phyloP scores from a whole-genome alignment of 2,113 vertebrate species.

The Sinocyclocheilus maitianheensis region DNA sequence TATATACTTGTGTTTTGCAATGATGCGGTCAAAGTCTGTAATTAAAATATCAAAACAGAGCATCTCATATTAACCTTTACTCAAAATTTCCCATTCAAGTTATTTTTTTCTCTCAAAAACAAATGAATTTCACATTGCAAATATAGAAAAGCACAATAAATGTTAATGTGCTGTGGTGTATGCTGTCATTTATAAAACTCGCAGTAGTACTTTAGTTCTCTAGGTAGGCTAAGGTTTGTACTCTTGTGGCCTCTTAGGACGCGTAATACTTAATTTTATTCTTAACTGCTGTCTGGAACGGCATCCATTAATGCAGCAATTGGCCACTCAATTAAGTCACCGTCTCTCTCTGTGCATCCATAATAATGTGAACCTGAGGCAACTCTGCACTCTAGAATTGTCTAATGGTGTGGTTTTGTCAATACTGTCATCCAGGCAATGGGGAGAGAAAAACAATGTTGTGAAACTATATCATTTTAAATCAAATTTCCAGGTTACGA shows the following conservation, averaged over 20 bases:
- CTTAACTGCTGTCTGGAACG: neutral
- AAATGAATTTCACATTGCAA: neutral
- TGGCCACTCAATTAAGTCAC: constrained; percentile 22
- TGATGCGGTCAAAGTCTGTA: neutral
- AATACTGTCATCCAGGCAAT: neutral
- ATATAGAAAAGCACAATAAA: neutral
- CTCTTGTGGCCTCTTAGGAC: neutral
- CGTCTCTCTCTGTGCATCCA: constrained; percentile 2
- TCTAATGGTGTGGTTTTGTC: constrained; percentile 16
- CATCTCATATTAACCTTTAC: neutral
- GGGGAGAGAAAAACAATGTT: neutral
- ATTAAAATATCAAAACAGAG: neutral
- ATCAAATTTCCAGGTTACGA: neutral
- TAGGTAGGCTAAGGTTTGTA: neutral
- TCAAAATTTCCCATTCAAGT: neutral
- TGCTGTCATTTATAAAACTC: neutral
- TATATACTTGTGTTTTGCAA: neutral
- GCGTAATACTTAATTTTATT: constrained; percentile 3
- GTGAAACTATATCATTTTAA: neutral
- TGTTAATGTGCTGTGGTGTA: neutral
- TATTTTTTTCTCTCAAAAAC: neutral
- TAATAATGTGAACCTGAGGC: constrained; percentile 45
- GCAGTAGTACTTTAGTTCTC: neutral
- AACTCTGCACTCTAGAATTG: constrained; percentile 10
- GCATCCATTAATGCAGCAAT: constrained; percentile 5